phyloP scores from a whole-genome alignment of 2,797 vertebrate species.

The Diceros bicornis region DNA sequence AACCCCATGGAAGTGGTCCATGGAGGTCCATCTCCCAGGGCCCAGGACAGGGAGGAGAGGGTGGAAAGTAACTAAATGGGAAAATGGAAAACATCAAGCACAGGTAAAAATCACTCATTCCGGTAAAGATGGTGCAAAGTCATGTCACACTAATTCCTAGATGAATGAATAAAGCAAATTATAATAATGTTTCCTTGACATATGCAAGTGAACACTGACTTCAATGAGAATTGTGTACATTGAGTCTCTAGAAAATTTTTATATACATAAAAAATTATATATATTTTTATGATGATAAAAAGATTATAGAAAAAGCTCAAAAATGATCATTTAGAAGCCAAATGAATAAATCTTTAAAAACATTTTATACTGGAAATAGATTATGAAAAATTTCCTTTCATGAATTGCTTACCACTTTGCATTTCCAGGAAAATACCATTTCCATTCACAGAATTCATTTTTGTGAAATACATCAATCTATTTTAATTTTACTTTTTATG shows the following conservation, averaged over 20 bases:
- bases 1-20: neutral
- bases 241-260: slow-evolving; percentile 11
- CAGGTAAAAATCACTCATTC: neutral
- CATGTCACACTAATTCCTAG: neutral
- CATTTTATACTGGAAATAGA: slow-evolving; percentile 47
- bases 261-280: neutral
- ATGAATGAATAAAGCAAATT: neutral
- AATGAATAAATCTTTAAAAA: slow-evolving; percentile 48
- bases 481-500: slow-evolving; percentile 65
- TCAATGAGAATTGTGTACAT: neutral
- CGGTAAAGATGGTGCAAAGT: neutral
- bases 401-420: slow-evolving; percentile 57
- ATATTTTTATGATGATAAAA: neutral
- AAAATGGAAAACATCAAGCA: neutral
- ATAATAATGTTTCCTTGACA: neutral
- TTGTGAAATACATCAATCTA: slow-evolving; percentile 58
- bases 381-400: neutral
- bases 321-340: slow-evolving; percentile 21
- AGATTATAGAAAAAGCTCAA: slow-evolving; percentile 20
- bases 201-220: neutral
- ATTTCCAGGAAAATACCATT: slow-evolving; percentile 66
- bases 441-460: slow-evolving; percentile 46
- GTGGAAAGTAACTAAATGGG: neutral
- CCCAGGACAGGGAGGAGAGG: neutral
- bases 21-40: neutral